Evolutionary conservation across 2,113 vertebrate species (phyloP), one percentile per base, ranked within the genome.

Genomic region (Melanerpes formicivorus): DNA sequence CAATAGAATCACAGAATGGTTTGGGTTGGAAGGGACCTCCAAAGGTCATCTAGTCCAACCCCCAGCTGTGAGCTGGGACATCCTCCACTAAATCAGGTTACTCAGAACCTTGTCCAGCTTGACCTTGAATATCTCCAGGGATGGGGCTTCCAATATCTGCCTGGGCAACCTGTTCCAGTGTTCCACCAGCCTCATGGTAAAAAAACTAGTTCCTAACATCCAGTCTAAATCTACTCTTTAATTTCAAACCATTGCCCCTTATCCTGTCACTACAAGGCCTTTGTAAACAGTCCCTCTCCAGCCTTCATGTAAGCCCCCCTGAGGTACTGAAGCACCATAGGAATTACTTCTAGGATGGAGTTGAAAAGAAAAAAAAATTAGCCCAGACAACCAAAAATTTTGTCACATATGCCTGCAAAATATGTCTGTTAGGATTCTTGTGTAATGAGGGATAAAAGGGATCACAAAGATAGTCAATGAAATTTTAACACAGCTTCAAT

Each of bases 401-500:
- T 88, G 67, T 79, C 81, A 77, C 50, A 55, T 2, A 5, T 10
- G 54, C 32, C 80, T 83, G 60, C 58, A 71, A 66, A 77, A 44
- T 87, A 83, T 34, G 42, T 44, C 88, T 26, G 29, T 48, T 37
- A 88, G 34, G 77, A 14, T 46, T 76, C 73, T 65, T 8, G 67
- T 93, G 89, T 80, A 86, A 84, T 34, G 73, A 72, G 77, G 42
- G 83, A 88, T 86, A 62, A 90, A 86, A 95, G 62, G 27, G 60
- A 67, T n/a, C 83, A 64, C 58, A 86, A 77, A 84, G 76, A 48
- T 9, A 83, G 25, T 19, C 15, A 2, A 90, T 70, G 59, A 82
- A 81, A 92, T 44, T 93, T 92, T 89, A 94, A 80, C 70, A 64
- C 54, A 78, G 58, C 32, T 84, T 71, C 91, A 90, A 75, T 91